Percentiles rank a stretch among this genome's conserved stretches.
Evolutionary conservation across 2,888 invertebrate species (phyloP).

Genomic region (Beris morrisii): DNA sequence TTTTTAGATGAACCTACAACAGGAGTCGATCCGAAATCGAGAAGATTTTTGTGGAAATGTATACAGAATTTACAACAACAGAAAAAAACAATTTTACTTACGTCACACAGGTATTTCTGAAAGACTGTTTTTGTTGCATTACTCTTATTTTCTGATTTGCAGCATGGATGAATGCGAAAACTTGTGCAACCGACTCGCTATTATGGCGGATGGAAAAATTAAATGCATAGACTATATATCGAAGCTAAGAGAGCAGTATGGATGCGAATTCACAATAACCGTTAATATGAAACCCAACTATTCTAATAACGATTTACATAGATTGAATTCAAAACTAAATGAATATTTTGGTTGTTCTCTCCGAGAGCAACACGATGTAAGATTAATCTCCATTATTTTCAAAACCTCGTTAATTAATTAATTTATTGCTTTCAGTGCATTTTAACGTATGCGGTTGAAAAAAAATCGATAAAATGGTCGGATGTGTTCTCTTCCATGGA

Average conservation of each 20-base stretch:
- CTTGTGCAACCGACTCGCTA: slow-evolving; percentile 74
- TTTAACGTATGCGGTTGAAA: slow-evolving; percentile 63
- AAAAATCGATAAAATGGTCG: slow-evolving; percentile 61
- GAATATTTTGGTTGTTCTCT: slow-evolving; percentile 62
- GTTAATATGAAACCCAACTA: slow-evolving; percentile 55
- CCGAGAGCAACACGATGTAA: slow-evolving; percentile 70
- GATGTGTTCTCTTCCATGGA: slow-evolving; percentile 67
- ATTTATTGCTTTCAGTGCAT: slow-evolving; percentile 41
- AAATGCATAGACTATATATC: slow-evolving; percentile 74
- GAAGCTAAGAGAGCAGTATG: slow-evolving; percentile 71
- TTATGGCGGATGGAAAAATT: slow-evolving; percentile 73
- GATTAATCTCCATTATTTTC: slow-evolving; percentile 34
- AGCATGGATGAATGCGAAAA: slow-evolving; percentile 90
- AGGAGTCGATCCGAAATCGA: slow-evolving; percentile 70
- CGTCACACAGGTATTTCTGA: slow-evolving; percentile 65
- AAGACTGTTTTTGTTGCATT: neutral
- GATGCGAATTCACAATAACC: slow-evolving; percentile 67
- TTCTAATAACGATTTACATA: slow-evolving; percentile 46
- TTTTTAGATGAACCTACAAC: slow-evolving; percentile 76
- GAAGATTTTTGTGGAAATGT: slow-evolving; percentile 67
- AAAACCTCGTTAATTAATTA: slow-evolving; percentile 20
- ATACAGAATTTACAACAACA: slow-evolving; percentile 58
- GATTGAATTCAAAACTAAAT: slow-evolving; percentile 59
- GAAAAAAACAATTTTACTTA: slow-evolving; percentile 65
- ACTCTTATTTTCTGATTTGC: slow-evolving; percentile 37